These are phyloP conservation scores for Callipepla squamata DNA, from an alignment of 2,113 vertebrate species.

Conservation along the genomic window DNA sequence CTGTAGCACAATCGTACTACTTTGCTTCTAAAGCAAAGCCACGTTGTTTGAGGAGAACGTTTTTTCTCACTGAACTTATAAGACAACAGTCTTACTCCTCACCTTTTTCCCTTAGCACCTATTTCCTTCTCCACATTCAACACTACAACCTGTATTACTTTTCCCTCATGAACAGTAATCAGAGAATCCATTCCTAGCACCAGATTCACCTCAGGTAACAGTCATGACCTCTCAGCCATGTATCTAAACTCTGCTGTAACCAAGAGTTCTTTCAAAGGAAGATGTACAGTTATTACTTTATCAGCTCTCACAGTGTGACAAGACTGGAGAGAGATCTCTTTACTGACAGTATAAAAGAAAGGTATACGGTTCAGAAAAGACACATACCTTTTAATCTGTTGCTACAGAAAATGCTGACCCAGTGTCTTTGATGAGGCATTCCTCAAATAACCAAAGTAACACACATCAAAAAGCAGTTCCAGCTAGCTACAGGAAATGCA, in stretches of 20 bases:
- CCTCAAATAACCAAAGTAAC: not conserved
- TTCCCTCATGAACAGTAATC: not conserved
- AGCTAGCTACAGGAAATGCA: not conserved
- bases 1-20: not conserved
- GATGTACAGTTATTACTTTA: not conserved
- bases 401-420: not conserved
- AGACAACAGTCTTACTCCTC: not conserved
- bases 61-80: not conserved
- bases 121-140: not conserved
- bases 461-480: not conserved
- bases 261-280: not conserved
- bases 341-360: not conserved
- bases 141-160: not conserved
- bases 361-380: fast-evolving
- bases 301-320: not conserved
- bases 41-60: not conserved
- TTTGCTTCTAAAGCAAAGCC: not conserved
- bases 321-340: not conserved
- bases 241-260: not conserved
- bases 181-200: not conserved
- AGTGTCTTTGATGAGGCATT: not conserved
- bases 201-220: not conserved
- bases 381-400: not conserved
- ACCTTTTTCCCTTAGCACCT: not conserved
- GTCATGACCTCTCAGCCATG: not conserved